Evolutionary conservation across 2,113 vertebrate species (phyloP).

Genomic region (Thermophis baileyi): DNA sequence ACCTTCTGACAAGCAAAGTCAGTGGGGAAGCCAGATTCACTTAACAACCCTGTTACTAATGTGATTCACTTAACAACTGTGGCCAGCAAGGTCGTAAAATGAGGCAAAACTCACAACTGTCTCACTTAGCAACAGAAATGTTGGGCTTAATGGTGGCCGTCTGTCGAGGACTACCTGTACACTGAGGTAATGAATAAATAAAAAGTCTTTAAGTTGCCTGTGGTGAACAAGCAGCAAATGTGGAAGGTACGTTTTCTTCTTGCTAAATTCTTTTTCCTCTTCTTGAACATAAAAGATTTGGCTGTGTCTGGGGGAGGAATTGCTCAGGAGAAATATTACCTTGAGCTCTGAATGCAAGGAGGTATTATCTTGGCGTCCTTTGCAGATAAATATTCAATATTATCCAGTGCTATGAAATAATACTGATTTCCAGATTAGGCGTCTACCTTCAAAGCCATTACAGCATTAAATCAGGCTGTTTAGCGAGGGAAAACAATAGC

Average conservation of each 20-base stretch:
- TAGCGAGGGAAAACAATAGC: constrained; percentile 14
- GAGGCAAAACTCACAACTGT: too few species aligned
- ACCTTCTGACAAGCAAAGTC: too few species aligned
- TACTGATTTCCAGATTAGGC: constrained; percentile 31
- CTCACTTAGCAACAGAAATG: too few species aligned
- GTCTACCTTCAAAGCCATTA: not conserved
- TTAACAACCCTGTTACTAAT: too few species aligned
- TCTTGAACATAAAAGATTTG: not conserved
- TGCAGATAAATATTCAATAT: constrained; percentile 26
- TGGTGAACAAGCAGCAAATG: not conserved
- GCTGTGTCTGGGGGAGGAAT: not conserved
- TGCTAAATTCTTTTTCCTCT: not conserved
- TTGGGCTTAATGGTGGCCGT: too few species aligned
- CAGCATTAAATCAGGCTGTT: constrained; percentile 42
- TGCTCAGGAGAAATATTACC: not conserved
- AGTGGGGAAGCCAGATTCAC: too few species aligned
- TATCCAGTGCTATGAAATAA: constrained; percentile 19
- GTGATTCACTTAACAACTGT: too few species aligned
- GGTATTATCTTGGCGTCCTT: constrained; percentile 26
- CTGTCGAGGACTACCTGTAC: not conserved
- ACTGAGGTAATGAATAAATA: not conserved
- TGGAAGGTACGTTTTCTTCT: not conserved
- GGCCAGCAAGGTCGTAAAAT: too few species aligned
- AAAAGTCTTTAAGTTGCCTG: not conserved
- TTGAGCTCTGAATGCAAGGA: not conserved